Evolutionary conservation across 64 coral and sea anemone species (phyloP), one percentile per base, ranked within the genome.

Genomic region (Trachythela sp.): DNA sequence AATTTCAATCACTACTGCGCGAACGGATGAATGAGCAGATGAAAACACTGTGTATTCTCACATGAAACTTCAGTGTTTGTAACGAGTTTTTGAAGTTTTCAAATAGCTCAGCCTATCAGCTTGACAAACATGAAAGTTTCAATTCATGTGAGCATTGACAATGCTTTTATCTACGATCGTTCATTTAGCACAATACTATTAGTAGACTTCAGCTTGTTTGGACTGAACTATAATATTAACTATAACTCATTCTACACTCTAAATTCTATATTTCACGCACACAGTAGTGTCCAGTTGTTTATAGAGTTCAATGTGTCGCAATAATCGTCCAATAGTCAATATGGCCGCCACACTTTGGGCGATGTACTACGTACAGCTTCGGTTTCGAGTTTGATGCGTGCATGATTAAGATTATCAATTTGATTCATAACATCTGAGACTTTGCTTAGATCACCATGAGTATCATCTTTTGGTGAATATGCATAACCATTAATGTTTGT

Each of bases 361-460:
- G 75, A 80, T 9, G 30, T 80, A 39, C 75, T 80, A 6, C 75
- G 33, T 30, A 80, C 75, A 37, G 75, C 75, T 29, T 80, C 75
- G 75, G 20, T 80, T 80, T 80, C 75, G 35, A 80, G 75, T 36
- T 80, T 80, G 20, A 80, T 80, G 6, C 75, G 75, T 8, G 75
- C 75, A 30, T 80, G 75, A 80, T 10, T 80, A 1, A 80, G 4
- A 36, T 80, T 29, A 35, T 80, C 75, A 17, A 80, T 80, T 37
- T 80, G 75, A 80, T 80, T 80, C 75, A 80, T 80, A 80, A 80
- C 75, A 39, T 80, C 37, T 6, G 75, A 37, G 4, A 80, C 75
- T 38, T 80, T 80, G 75, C 37, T 38, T 8, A 80, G 37, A 39
- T 80, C 75, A 6, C 75, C 37, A 37, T 80, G 75, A 36, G 13